phyloP scores from a whole-genome alignment of 2,888 invertebrate species.

The Andrena camellia region DNA sequence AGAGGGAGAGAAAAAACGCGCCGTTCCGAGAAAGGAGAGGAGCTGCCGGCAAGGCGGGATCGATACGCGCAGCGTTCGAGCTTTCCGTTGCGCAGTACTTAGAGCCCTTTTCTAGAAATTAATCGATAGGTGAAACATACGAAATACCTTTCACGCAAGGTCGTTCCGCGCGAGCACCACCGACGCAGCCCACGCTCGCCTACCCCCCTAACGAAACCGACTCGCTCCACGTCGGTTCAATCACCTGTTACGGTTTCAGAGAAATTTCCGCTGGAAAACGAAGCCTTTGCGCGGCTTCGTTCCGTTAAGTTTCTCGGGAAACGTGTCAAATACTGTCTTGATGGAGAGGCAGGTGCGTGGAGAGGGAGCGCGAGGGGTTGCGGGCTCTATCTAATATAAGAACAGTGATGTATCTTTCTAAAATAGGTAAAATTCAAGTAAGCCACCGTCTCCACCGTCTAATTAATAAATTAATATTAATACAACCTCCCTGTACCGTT shows the following conservation, averaged over 20 bases:
- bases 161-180: not conserved
- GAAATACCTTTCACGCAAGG: constrained; percentile 29
- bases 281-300: not conserved
- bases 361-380: not conserved
- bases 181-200: not conserved
- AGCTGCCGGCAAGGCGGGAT: constrained; percentile 61
- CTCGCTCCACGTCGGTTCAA: not conserved
- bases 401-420: no score
- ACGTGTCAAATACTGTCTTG: not conserved
- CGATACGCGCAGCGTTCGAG: constrained; percentile 68
- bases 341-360: not conserved
- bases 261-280: not conserved
- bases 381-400: no score
- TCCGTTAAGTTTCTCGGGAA: not conserved
- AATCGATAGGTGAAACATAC: constrained; percentile 65
- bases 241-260: not conserved
- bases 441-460: no score
- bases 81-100: constrained; percentile 69
- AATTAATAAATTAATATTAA: no score
- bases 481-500: no score
- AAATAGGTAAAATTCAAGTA: no score
- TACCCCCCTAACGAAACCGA: not conserved
- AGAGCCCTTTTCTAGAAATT: constrained; percentile 61
- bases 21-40: constrained; percentile 57
- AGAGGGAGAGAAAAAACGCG: constrained; percentile 32